A percentile compares a stretch with the other conserved stretches of the same genome.
These are phyloP conservation scores for Dermatophagoides farinae DNA, from an alignment of 1,140 invertebrate species.

Conservation along the genomic window DNA sequence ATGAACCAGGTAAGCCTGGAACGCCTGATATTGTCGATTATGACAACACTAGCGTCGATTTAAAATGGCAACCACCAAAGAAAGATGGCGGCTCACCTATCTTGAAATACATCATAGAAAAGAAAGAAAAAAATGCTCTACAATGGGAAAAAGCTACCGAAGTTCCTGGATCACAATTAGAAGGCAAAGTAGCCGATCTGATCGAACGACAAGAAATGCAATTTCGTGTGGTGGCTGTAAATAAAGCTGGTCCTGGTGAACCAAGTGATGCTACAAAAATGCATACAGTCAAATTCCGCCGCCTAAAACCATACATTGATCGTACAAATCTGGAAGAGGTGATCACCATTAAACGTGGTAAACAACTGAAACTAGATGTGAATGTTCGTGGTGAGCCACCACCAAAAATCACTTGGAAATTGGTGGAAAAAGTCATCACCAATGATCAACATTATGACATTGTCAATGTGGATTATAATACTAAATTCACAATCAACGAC, in stretches of 20 bases:
- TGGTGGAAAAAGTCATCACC: conserved; percentile 29
- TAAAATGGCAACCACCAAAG: conserved; percentile 81
- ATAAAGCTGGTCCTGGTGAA: conserved; percentile 81
- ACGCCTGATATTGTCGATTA: conserved; percentile 73
- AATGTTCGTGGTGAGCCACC: conserved; percentile 86
- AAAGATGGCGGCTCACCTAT: conserved; percentile 84
- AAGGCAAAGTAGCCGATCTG: conserved; percentile 64
- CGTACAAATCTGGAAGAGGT: conserved; percentile 53
- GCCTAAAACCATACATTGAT: conserved; percentile 78
- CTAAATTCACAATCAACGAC: conserved; percentile 49
- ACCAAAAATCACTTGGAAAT: conserved; percentile 66
- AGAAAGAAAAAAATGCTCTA: conserved; percentile 54
- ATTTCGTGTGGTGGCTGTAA: conserved; percentile 87
- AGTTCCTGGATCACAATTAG: conserved; percentile 54
- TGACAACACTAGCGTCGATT: conserved; percentile 79
- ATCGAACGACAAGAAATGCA: conserved; percentile 70
- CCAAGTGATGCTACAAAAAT: conserved; percentile 37
- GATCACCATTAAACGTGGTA: conserved; percentile 77
- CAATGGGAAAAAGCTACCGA: conserved; percentile 79
- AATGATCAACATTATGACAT: not conserved
- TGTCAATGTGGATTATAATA: conserved; percentile 26
- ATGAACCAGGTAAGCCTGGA: conserved; percentile 78
- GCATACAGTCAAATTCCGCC: conserved; percentile 37
- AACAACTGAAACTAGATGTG: conserved; percentile 74
- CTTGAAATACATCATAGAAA: conserved; percentile 76